Base-by-base conservation (phyloP, 2,113 vertebrate species). In the Mandrillus leucophaeus region DNA sequence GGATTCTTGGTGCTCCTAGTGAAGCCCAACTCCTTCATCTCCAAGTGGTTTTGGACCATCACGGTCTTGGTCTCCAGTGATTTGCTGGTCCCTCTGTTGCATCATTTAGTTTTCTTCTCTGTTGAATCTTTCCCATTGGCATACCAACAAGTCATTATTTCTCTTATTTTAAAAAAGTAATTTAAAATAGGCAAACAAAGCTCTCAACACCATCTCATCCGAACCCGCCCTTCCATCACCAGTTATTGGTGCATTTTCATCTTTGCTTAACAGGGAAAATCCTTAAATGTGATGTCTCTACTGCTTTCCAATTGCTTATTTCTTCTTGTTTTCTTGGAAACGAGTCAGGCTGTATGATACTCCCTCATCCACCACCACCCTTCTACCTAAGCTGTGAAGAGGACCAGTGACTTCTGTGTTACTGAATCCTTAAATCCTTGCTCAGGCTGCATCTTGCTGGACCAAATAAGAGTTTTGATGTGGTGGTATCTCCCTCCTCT, bases 31-130 rank as follows among this genome's bases (percentile, higher is more conserved):
- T 10, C 6, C 5, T 12, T 11, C 8, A 2, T 25, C 22, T 66
- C 2, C 2, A 6, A 1, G 14, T 22, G 20, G 50, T 17, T 38
- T n/a, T n/a, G 1, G 17, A 6, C 5, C 40, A 48, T 25, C 12
- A 1, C 6, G 13, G 12, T 17, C 6, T 64, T 64, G 27, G 27
- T 64, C 61, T 64, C 10, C 5, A 16, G 23, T 2, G 9, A 76
- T 8, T 13, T 20, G 22, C 70, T 32, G 13, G 59, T 25, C 11
- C 68, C 27, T 20, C 38, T 5, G 30, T 6, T 6, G 35, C 8
- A 8, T 30, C 6, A 35, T 23, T 20, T 9, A 5, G 25, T 16
- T 79, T 43, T 30, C 30, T 14, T 52, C 85, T 48, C 18, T 25
- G 0, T 16, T 50, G 23, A 32, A 48, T 64, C 5, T 61, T 93